These are phyloP conservation scores for Coptodon bakossiorum DNA, from an alignment of 2,113 vertebrate species.

Conservation along the genomic window DNA sequence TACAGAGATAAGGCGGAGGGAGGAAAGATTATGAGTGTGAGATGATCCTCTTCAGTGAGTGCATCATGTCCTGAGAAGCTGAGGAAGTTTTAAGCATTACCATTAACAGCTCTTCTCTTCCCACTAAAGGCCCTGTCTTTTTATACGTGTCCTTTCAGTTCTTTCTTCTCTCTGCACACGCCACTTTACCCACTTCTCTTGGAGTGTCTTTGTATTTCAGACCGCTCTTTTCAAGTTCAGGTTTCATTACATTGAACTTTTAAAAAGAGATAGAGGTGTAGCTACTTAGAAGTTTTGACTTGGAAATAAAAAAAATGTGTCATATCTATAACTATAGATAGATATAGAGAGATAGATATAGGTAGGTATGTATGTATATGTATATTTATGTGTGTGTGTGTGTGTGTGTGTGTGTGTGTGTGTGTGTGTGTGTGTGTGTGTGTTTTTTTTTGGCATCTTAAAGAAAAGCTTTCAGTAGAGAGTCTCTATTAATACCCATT, in stretches of 20 bases:
- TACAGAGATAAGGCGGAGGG: not conserved
- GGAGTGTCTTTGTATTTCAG: not conserved
- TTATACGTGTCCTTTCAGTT: not conserved
- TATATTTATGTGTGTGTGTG: not conserved
- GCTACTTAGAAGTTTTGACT: not conserved
- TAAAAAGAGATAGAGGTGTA: not conserved
- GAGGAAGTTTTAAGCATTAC: not conserved
- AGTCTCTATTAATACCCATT: rapidly evolving
- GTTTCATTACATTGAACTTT: not conserved
- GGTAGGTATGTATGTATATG: not conserved
- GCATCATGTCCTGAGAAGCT: not conserved
- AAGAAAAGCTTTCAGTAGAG: not conserved
- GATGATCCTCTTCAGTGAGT: not conserved
- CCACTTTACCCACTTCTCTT: not conserved
- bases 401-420: too few relatives aligned
- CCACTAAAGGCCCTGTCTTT: not conserved
- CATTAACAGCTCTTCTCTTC: not conserved
- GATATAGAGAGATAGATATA: not conserved
- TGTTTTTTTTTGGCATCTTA: not conserved
- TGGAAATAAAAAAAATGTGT: not conserved
- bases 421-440: not conserved
- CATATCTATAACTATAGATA: not conserved
- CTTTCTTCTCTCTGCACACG: not conserved
- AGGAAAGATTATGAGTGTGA: not conserved
- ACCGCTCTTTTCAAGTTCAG: not conserved